Conservation (phyloP, 2,797 vertebrate species). For the Acanthurus tractus region DNA sequence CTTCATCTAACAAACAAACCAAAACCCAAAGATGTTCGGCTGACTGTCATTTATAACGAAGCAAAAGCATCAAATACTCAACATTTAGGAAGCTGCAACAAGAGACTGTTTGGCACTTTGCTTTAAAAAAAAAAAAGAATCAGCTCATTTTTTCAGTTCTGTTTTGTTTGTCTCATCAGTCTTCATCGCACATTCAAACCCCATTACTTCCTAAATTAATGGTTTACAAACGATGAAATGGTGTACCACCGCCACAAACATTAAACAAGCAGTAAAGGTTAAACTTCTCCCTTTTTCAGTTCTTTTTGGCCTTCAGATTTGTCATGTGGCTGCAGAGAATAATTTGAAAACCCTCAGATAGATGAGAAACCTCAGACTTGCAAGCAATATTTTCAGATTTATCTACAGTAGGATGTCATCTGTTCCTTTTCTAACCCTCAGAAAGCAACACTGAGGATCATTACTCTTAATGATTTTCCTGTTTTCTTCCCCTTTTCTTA, state of each 20-base stretch:
- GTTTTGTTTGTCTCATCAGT: not conserved
- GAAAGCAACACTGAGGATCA: slow-evolving; percentile 17
- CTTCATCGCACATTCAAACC: not conserved
- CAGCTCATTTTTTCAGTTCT: not conserved
- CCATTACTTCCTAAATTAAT: not conserved
- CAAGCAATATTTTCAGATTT: not conserved
- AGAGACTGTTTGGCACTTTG: not conserved
- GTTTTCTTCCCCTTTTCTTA: slow-evolving; percentile 41
- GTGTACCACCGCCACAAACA: not conserved
- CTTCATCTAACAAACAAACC: not conserved
- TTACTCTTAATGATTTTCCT: slow-evolving; percentile 47
- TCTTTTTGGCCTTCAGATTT: not conserved
- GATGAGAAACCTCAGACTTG: not conserved
- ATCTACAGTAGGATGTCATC: not conserved
- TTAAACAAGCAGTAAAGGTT: not conserved
- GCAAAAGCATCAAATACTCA: not conserved
- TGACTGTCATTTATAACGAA: not conserved
- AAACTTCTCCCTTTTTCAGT: not conserved
- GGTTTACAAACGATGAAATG: not conserved
- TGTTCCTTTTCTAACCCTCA: slow-evolving; percentile 4
- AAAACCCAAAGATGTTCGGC: not conserved
- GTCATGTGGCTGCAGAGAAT: not conserved
- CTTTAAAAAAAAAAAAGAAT: not conserved
- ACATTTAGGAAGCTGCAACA: not conserved
- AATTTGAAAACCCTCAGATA: not conserved